Evolutionary conservation across 1,140 invertebrate genomes (phyloP), one percentile per base, ranked within the genome.

Genomic region (Eumaeus atala): DNA sequence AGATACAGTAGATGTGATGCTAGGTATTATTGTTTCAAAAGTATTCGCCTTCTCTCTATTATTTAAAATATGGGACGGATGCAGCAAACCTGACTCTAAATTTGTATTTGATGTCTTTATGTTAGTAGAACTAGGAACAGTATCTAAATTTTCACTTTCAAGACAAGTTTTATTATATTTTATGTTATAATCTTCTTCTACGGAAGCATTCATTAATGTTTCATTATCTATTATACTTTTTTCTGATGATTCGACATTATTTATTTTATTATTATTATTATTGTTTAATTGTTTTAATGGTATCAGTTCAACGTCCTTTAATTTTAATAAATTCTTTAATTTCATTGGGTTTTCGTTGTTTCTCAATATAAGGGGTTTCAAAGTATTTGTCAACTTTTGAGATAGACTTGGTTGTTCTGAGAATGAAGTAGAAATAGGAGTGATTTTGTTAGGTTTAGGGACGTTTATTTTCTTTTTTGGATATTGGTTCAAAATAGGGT

Each of bases 221-320:
- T 59, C 53, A 42, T 36, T 35, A 34, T 54, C n/a, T 44, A 12
- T n/a, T 12, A 1, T 11, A 16, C 12, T 34, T 17, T 44, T 53
- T 11, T 12, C 38, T 53, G n/a, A 12, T 11, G 12, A 50, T 9
- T 35, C 10, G 11, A 28, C 6, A 28, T 44, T 21, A 10, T 44
- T 42, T 44, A n/a, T 14, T 1, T 4, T n/a, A n/a, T 14, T 33
- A 12, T 17, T 51, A 33, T 44, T 5, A 50, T 50, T 47, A 38
- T 56, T 47, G 37, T 56, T 56, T 10, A n/a, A n/a, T n/a, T n/a
- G n/a, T n/a, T 37, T 18, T 36, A 12, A 16, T 17, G 62, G 57
- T 34, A 67, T 28, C 35, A 67, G 33, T 55, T 64, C 65, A 17
- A 67, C 57, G 17, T 67, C 64, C 55, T 59, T 62, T 14, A 67